Percentiles rank a stretch among this genome's conserved stretches.
These are phyloP conservation scores for Melieria omissa DNA, from an alignment of 2,888 invertebrate genomes.

Conservation along the genomic window DNA sequence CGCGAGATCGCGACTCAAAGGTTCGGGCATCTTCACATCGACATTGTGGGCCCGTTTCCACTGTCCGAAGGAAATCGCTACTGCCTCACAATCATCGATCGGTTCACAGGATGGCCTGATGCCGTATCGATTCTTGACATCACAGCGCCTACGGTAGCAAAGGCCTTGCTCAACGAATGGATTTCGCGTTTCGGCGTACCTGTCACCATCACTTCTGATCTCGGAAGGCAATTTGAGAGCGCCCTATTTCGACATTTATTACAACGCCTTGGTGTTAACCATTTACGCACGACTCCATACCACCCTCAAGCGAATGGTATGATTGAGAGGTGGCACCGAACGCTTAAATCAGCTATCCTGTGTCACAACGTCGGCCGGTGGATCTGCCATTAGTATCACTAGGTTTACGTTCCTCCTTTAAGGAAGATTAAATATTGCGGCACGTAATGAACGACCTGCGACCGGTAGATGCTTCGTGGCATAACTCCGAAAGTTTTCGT, in stretches of 20 bases:
- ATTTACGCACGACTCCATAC: constrained; percentile 22
- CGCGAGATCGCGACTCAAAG: constrained; percentile 19
- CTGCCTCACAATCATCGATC: neutral
- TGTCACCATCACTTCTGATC: neutral
- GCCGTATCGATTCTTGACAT: constrained; percentile 26
- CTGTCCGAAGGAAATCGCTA: constrained; percentile 45
- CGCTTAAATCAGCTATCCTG: no score
- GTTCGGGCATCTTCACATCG: constrained; percentile 48
- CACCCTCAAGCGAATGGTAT: constrained; percentile 36
- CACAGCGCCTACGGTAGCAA: constrained; percentile 47
- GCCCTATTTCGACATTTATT: constrained; percentile 23
- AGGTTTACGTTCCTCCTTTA: constrained; percentile 52
- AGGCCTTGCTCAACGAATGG: constrained; percentile 52
- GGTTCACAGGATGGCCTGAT: constrained; percentile 25
- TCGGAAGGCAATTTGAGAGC: constrained; percentile 19
- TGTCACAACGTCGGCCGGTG: no score
- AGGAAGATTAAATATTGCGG: constrained; percentile 45
- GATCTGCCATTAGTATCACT: constrained; percentile 56
- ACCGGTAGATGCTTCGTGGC: constrained; percentile 17
- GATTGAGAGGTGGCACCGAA: neutral
- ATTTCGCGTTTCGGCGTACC: constrained; percentile 43
- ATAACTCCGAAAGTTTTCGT: neutral
- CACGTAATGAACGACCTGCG: neutral
- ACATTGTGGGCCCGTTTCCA: constrained; percentile 64
- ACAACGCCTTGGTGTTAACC: constrained; percentile 8